phyloP scores from a whole-genome alignment of 2,113 vertebrate species.

The Oncorhynchus nerka region DNA sequence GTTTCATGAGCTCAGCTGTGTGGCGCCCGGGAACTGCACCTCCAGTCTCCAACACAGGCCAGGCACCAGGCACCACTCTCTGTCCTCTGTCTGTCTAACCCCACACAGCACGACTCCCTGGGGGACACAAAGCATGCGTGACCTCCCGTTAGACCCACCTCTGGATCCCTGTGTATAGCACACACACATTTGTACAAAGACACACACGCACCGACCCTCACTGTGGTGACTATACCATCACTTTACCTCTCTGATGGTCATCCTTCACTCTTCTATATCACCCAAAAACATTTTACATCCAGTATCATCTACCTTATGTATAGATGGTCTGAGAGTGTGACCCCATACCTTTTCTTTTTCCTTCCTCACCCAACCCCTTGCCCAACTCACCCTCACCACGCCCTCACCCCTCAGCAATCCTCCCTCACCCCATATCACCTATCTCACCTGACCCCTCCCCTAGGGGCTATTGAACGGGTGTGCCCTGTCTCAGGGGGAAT shows the following conservation, averaged over 20 bases:
- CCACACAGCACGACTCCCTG: slow-evolving; percentile 57
- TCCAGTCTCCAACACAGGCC: slow-evolving; percentile 71
- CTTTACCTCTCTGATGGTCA: too few relatives aligned
- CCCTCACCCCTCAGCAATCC: background rate
- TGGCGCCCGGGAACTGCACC: slow-evolving; percentile 82
- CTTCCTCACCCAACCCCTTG: slow-evolving; percentile 4
- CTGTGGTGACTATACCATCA: too few relatives aligned
- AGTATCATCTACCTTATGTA: too few relatives aligned
- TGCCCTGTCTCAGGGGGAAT: slow-evolving; percentile 50
- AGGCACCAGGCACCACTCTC: slow-evolving; percentile 72
- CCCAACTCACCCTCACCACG: background rate
- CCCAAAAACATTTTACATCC: background rate
- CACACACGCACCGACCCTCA: too few relatives aligned
- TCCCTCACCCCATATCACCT: slow-evolving; percentile 34
- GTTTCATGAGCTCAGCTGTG: slow-evolving; percentile 82
- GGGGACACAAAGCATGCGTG: slow-evolving; percentile 68
- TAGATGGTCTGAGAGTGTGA: too few relatives aligned
- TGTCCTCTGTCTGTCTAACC: slow-evolving; percentile 66
- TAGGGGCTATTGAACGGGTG: slow-evolving; percentile 33
- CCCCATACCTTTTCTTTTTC: background rate
- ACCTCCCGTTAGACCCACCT: slow-evolving; percentile 48
- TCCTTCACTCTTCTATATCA: background rate
- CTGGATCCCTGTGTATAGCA: background rate
- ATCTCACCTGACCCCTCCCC: slow-evolving; percentile 49
- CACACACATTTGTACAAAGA: background rate